Percentiles rank a stretch among this genome's conserved stretches.
phyloP scores from a whole-genome alignment of 2,797 vertebrate species.

The Neomorphus geoffroyi region DNA sequence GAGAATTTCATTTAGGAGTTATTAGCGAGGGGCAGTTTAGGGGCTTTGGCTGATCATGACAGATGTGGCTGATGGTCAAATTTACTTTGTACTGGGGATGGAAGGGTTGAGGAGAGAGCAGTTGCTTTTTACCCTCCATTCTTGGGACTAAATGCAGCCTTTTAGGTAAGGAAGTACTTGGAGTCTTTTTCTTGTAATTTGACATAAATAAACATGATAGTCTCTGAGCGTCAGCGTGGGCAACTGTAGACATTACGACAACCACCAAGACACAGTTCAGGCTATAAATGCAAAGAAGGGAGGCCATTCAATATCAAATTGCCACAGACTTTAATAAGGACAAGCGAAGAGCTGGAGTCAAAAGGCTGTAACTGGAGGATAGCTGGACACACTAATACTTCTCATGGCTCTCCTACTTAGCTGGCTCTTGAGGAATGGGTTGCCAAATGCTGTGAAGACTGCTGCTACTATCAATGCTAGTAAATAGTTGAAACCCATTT shows the following conservation, averaged over 20 bases:
- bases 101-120: not conserved
- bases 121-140: no score
- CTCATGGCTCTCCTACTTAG: not conserved
- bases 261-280: not conserved
- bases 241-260: not conserved
- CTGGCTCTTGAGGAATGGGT: not conserved
- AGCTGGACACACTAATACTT: not conserved
- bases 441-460: not conserved
- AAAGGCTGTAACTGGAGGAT: not conserved
- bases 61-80: not conserved
- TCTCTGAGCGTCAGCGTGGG: accelerated
- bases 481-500: not conserved
- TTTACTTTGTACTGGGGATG: not conserved
- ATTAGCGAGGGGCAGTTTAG: not conserved
- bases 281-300: not conserved
- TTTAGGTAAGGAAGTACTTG: not conserved
- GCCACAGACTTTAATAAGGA: not conserved
- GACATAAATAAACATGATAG: not conserved
- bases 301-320: not conserved
- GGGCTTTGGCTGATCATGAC: not conserved
- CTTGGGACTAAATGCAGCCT: not conserved
- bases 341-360: not conserved
- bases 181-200: not conserved
- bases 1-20: not conserved
- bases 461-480: not conserved